Evolutionary conservation across 23 tunicate species (phyloP).

Genomic region (Phallusia fumigata): DNA sequence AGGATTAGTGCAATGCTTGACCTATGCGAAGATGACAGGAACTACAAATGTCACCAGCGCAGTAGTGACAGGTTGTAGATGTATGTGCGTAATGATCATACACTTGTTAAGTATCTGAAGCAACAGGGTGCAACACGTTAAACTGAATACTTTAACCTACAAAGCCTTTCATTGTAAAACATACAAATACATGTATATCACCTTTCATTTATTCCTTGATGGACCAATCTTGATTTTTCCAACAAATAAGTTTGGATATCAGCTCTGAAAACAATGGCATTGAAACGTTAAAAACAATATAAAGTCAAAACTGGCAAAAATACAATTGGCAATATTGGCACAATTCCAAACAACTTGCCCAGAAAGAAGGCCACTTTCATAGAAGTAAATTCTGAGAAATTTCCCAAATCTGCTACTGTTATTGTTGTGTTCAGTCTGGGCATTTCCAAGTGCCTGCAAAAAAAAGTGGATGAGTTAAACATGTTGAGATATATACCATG

Average conservation of each 20-base stretch:
- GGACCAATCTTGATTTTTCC: conserved; percentile 64
- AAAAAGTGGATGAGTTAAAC: too few species aligned
- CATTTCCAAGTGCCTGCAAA: conserved; percentile 90
- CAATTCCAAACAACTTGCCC: conserved; percentile 36
- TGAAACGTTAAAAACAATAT: background rate
- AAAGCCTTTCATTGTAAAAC: too few species aligned
- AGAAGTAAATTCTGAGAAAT: conserved; percentile 65
- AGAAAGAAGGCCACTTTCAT: conserved; percentile 59
- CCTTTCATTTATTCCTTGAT: conserved; percentile 62
- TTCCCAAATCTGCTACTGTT: conserved; percentile 97
- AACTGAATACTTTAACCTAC: too few species aligned
- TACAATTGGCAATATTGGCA: background rate
- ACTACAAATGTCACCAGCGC: too few species aligned
- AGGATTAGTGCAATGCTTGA: too few species aligned
- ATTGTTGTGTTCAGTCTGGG: conserved; percentile 87
- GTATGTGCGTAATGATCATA: too few species aligned
- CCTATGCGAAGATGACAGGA: too few species aligned
- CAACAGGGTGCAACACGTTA: too few species aligned
- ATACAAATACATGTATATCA: too few species aligned
- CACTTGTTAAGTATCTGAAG: too few species aligned
- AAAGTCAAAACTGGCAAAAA: background rate
- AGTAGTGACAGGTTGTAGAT: too few species aligned
- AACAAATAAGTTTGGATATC: conserved; percentile 55
- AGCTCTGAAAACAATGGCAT: conserved; percentile 30
- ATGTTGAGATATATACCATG: too few species aligned